Conservation (phyloP, 2,113 vertebrate genomes). For the Protobothrops mucrosquamatus region DNA sequence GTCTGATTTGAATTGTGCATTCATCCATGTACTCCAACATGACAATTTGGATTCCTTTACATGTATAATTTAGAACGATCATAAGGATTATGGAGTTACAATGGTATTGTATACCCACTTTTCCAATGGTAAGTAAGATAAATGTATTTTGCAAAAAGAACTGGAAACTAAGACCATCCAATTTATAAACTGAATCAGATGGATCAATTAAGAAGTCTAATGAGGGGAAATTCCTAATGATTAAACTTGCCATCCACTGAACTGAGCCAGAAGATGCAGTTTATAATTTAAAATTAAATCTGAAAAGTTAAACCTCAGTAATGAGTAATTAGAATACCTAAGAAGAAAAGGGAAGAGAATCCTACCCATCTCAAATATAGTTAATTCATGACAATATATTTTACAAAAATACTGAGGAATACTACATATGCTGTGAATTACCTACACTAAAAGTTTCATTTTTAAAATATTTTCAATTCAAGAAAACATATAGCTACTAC, state of each 20-base stretch:
- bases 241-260: not conserved
- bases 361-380: not conserved
- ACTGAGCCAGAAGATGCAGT: not conserved
- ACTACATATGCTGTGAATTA: no score
- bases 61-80: not conserved
- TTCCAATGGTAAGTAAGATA: not conserved
- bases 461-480: not conserved
- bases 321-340: not conserved
- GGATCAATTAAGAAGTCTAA: not conserved
- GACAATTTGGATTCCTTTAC: not conserved
- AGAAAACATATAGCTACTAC: not conserved
- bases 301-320: not conserved
- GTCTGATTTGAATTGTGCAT: not conserved
- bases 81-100: not conserved
- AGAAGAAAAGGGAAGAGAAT: not conserved
- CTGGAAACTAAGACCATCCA: not conserved
- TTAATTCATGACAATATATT: no score
- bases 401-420: no score
- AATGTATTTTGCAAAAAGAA: not conserved
- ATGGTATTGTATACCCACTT: not conserved
- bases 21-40: not conserved
- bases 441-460: not conserved
- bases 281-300: not conserved
- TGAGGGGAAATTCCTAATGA: not conserved
- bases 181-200: not conserved